These are phyloP conservation scores for Alsophila aescularia DNA, from an alignment of 2,888 invertebrate genomes.

Conservation along the genomic window DNA sequence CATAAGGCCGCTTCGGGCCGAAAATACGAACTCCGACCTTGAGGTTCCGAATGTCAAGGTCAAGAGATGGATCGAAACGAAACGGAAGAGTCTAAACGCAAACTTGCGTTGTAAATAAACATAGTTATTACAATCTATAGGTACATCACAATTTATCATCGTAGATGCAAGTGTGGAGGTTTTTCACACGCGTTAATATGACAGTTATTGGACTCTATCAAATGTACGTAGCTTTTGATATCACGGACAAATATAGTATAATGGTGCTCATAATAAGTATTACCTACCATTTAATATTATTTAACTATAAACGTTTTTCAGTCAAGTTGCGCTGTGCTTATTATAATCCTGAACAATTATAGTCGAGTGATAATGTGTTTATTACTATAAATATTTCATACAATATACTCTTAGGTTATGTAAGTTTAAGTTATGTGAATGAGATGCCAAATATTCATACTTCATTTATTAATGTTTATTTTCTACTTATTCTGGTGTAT, in stretches of 20 bases:
- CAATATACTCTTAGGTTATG: constrained; percentile 51
- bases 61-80: constrained; percentile 27
- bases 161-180: background rate
- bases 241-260: constrained; percentile 26
- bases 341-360: constrained; percentile 58
- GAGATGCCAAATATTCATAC: constrained; percentile 79
- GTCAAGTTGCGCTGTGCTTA: constrained; percentile 73
- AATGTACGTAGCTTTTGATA: constrained; percentile 29
- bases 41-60: constrained; percentile 41
- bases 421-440: constrained; percentile 65
- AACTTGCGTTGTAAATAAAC: constrained; percentile 18
- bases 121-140: constrained; percentile 3
- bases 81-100: constrained; percentile 10
- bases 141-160: constrained; percentile 23
- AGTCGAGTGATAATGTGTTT: constrained; percentile 62
- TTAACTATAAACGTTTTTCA: constrained; percentile 47
- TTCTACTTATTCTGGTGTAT: constrained; percentile 51
- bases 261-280: constrained; percentile 54
- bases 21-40: constrained; percentile 37
- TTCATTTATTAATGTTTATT: constrained; percentile 42
- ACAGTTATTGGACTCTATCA: constrained; percentile 29
- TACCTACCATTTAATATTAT: constrained; percentile 39
- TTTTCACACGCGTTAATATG: background rate
- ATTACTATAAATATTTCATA: constrained; percentile 38
- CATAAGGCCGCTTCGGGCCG: constrained; percentile 1